These are phyloP conservation scores for human DNA, from an alignment of 2,113 vertebrate species.

Conservation along the genomic window GRCh38 chrX:17683501-17684000, in stretches of 20 bases:
- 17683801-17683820: neutral
- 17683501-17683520: neutral
- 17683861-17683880: neutral
- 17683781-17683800: neutral
- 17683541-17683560: neutral
- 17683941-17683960: too few species aligned
- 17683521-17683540: neutral
- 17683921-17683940: too few species aligned
- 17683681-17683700: neutral
- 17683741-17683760: neutral
- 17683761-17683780: neutral
- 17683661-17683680: neutral
- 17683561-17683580: conserved; percentile 39
- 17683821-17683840: neutral
- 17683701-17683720: neutral
- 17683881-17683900: neutral
- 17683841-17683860: neutral
- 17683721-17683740: neutral
- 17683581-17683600: neutral
- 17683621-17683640: neutral
- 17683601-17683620: neutral
- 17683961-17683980: too few species aligned
- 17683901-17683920: too few species aligned
- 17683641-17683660: neutral
- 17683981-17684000: too few species aligned